A percentile compares a stretch with the other conserved stretches of the same genome.
Conservation (phyloP, 2,888 invertebrate species). For the Muscina levida region DNA sequence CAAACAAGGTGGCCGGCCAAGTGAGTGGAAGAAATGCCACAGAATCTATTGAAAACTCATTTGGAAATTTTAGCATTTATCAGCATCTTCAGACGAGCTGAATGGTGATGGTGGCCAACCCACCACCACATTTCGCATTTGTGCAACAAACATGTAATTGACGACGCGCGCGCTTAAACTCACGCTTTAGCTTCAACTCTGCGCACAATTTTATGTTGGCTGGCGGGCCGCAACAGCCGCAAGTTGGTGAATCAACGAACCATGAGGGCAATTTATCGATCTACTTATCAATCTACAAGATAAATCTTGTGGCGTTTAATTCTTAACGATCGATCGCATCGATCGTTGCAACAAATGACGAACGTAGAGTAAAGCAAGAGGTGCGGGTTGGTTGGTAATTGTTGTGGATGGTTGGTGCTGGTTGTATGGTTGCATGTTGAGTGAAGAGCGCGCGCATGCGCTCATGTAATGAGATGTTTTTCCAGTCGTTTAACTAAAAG, state of each 20-base stretch:
- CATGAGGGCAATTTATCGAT: constrained; percentile 64
- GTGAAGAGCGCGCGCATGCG: not conserved
- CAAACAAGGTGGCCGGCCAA: constrained; percentile 20
- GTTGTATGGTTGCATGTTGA: not conserved
- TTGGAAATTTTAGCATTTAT: not conserved
- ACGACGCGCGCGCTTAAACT: constrained; percentile 55
- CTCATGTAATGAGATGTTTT: constrained; percentile 61
- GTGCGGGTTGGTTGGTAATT: too few species aligned
- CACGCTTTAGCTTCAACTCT: constrained; percentile 40
- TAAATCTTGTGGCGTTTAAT: constrained; percentile 76
- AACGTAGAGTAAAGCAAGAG: not conserved
- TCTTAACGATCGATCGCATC: constrained; percentile 66
- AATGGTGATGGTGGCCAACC: constrained; percentile 23
- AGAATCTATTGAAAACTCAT: constrained; percentile 2
- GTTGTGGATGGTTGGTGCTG: not conserved
- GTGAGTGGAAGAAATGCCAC: not conserved
- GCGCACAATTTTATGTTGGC: constrained; percentile 52
- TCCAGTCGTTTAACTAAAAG: constrained; percentile 30
- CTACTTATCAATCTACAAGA: constrained; percentile 79
- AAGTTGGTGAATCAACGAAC: constrained; percentile 70
- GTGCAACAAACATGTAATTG: constrained; percentile 25
- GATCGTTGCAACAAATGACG: constrained; percentile 38
- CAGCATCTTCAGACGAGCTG: not conserved
- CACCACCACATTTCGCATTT: constrained; percentile 4
- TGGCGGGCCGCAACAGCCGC: constrained; percentile 44